A percentile compares a stretch with the other conserved stretches of the same genome.
Evolutionary conservation across 2,797 vertebrate species (phyloP).

Genomic region (Phyllotis vaccarum): DNA sequence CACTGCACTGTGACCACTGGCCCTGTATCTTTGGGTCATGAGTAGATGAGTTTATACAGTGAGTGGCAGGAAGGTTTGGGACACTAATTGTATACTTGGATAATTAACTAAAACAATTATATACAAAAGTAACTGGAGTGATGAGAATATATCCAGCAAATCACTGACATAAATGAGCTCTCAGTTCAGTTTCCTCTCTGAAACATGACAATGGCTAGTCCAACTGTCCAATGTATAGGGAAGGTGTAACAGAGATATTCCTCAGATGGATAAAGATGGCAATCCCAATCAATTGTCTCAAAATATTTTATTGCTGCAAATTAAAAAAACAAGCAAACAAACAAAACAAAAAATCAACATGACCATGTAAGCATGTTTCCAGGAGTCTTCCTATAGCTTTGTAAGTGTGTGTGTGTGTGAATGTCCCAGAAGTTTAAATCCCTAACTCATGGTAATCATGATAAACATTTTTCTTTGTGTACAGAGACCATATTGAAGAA

Average conservation of each 20-base stretch:
- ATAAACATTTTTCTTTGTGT: background rate
- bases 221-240: background rate
- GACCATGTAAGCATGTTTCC: background rate
- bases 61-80: conserved; percentile 1
- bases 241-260: background rate
- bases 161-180: conserved; percentile 48
- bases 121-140: conserved; percentile 20
- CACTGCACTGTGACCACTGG: background rate
- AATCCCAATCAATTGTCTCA: background rate
- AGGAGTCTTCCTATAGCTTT: background rate
- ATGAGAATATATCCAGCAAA: conserved; percentile 22
- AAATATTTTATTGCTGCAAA: background rate
- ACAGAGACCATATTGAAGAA: background rate
- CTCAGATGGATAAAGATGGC: background rate
- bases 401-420: background rate
- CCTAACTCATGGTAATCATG: background rate
- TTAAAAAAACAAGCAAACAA: background rate
- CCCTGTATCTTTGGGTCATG: conserved; percentile 21
- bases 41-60: conserved; percentile 6
- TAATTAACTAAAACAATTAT: conserved; percentile 48
- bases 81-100: conserved; percentile 27
- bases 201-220: background rate
- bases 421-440: background rate
- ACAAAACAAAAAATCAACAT: too few species aligned
- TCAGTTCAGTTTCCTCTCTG: conserved; percentile 33